These are phyloP conservation scores for Pandemis corylana DNA, from an alignment of 2,888 invertebrate genomes.

Conservation along the genomic window DNA sequence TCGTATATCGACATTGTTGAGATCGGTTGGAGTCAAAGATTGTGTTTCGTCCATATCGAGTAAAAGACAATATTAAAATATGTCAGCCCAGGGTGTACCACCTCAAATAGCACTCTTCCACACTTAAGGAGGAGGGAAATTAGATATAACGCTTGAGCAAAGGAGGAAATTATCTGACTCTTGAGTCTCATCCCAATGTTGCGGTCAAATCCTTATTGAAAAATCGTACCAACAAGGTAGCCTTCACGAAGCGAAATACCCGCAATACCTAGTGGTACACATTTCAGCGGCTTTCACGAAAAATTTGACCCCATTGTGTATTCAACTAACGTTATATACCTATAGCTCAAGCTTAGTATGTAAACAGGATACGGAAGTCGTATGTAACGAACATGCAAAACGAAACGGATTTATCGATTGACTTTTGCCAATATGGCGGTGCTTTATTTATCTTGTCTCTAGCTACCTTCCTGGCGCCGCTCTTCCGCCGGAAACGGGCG, in stretches of 20 bases:
- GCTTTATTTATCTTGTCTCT: conserved; percentile 76
- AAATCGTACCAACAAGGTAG: too few species aligned
- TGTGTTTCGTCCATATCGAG: too few species aligned
- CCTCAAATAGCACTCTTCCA: too few species aligned
- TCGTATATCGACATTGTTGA: too few species aligned
- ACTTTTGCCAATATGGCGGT: conserved; percentile 79
- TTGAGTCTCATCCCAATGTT: not conserved
- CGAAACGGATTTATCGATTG: conserved; percentile 80
- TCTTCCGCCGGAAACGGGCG: conserved; percentile 81
- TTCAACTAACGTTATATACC: conserved; percentile 27
- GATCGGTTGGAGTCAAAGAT: too few species aligned
- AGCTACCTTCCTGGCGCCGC: conserved; percentile 82
- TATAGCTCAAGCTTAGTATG: conserved; percentile 50
- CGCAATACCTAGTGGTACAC: conserved; percentile 3
- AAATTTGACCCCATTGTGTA: conserved; percentile 27
- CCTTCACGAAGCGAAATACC: too few species aligned
- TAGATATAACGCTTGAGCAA: too few species aligned
- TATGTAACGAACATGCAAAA: conserved; percentile 78
- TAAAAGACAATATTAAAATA: too few species aligned
- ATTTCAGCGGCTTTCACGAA: conserved; percentile 34
- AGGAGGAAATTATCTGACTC: too few species aligned
- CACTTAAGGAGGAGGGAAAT: too few species aligned
- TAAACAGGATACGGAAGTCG: conserved; percentile 82
- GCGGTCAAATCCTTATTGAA: not conserved
- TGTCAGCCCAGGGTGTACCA: too few species aligned